Evolutionary conservation across 2,888 invertebrate genomes (phyloP).

Genomic region (Amblyjoppa fuscipennis): DNA sequence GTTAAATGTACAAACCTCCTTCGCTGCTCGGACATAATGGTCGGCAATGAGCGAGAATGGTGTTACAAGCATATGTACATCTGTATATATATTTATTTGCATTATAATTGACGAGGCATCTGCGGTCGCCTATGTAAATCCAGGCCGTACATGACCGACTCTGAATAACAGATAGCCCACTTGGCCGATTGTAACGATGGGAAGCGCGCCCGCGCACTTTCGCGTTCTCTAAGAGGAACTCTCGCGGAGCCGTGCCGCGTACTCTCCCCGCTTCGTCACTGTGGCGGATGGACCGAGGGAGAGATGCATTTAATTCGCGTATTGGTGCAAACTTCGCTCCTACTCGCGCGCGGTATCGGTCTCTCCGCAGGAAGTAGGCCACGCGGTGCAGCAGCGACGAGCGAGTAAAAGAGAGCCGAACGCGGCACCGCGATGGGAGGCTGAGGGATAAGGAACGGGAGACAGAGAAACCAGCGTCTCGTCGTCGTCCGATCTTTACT

Average conservation of each 20-base stretch:
- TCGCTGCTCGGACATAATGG: not conserved
- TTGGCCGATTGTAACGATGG: conserved; percentile 65
- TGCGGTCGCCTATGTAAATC: conserved; percentile 61
- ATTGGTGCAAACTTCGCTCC: conserved; percentile 54
- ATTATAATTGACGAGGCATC: conserved; percentile 43
- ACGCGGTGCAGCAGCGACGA: conserved; percentile 52
- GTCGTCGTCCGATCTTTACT: conserved; percentile 41
- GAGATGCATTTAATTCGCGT: conserved; percentile 71
- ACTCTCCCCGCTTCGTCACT: conserved; percentile 23
- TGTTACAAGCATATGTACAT: too few relatives aligned
- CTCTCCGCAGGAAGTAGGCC: conserved; percentile 70
- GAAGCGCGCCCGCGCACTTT: conserved; percentile 50
- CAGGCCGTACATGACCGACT: conserved; percentile 60
- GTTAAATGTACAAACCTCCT: not conserved
- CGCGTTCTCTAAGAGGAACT: not conserved
- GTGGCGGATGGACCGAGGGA: conserved; percentile 25
- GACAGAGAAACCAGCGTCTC: conserved; percentile 34
- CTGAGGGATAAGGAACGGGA: conserved; percentile 31
- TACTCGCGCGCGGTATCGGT: conserved; percentile 58
- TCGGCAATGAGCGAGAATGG: conserved; percentile 5
- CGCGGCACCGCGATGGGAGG: not conserved
- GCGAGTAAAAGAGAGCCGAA: conserved; percentile 48
- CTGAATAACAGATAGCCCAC: conserved; percentile 69
- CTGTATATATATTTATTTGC: not conserved
- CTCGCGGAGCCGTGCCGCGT: conserved; percentile 29